Percentiles rank a stretch among this genome's conserved stretches.
Evolutionary conservation across 2,888 invertebrate species (phyloP).

Genomic region (Lapara coniferarum): DNA sequence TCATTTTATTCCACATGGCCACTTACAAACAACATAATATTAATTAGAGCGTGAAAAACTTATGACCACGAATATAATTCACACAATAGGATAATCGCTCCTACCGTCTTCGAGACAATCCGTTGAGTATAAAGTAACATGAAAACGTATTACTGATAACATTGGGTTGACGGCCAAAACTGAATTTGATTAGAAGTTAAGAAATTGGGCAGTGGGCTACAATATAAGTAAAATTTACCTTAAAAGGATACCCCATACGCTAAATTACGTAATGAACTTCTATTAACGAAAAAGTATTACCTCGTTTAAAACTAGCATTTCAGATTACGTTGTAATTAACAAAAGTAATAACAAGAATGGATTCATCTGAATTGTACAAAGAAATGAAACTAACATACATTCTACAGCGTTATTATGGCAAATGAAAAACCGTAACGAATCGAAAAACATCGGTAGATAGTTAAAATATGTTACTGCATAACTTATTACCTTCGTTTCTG

Average conservation of each 20-base stretch:
- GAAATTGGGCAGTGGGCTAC: neutral
- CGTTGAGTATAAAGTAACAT: neutral
- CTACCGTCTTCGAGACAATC: neutral
- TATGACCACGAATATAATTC: neutral
- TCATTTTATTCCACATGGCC: neutral
- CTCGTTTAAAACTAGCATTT: neutral
- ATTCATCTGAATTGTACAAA: neutral
- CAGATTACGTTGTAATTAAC: neutral
- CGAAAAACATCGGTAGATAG: constrained; percentile 21
- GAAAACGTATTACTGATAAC: neutral
- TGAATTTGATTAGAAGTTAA: neutral
- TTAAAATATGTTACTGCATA: constrained; percentile 30
- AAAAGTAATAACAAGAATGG: neutral
- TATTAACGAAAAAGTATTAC: too few species aligned
- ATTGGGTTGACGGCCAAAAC: neutral
- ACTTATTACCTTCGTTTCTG: constrained; percentile 31
- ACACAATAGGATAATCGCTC: neutral
- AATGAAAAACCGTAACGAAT: constrained; percentile 27
- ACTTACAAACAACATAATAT: neutral
- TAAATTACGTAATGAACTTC: too few species aligned
- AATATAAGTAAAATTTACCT: too few species aligned
- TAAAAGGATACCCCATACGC: too few species aligned
- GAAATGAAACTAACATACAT: neutral
- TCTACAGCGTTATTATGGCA: neutral
- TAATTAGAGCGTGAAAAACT: neutral